Evolutionary conservation across 2,888 invertebrate species (phyloP).

Genomic region (Exephanes ischioxanthus): DNA sequence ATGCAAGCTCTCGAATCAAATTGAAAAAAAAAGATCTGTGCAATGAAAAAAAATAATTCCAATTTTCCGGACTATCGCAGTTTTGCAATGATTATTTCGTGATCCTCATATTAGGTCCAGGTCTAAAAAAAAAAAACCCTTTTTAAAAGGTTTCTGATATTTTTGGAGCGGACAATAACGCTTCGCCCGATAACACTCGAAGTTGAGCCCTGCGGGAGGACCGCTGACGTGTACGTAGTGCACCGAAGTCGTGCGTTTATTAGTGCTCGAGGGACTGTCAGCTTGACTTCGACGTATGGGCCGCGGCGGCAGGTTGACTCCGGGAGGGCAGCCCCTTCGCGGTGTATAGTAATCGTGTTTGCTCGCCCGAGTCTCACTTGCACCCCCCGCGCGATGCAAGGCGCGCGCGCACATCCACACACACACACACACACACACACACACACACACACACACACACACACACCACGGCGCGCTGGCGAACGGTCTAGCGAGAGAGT

Average conservation of each 20-base stretch:
- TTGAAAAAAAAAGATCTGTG: background rate
- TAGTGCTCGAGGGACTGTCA: slow-evolving; percentile 33
- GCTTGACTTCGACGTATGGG: slow-evolving; percentile 49
- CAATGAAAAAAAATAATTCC: too few species aligned
- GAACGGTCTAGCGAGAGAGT: slow-evolving; percentile 47
- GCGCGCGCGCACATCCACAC: background rate
- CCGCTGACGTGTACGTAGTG: slow-evolving; percentile 1
- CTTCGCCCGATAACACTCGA: background rate
- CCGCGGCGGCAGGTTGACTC: slow-evolving; percentile 7
- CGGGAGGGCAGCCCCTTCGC: slow-evolving; percentile 35
- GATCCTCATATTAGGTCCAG: too few species aligned
- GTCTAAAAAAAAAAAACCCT: too few species aligned
- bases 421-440: too few species aligned
- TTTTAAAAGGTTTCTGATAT: background rate
- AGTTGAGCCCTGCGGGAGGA: background rate
- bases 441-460: too few species aligned
- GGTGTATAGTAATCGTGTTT: slow-evolving; percentile 54
- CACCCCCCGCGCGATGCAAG: slow-evolving; percentile 57
- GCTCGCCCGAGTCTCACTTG: slow-evolving; percentile 56
- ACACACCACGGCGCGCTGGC: background rate
- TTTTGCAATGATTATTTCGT: too few species aligned
- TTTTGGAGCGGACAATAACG: background rate
- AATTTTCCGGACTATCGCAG: too few species aligned
- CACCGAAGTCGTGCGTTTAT: slow-evolving; percentile 33
- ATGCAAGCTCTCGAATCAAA: too few species aligned